Base-by-base conservation (phyloP, 1,140 invertebrate genomes). In the Cyclargus thomasi region DNA sequence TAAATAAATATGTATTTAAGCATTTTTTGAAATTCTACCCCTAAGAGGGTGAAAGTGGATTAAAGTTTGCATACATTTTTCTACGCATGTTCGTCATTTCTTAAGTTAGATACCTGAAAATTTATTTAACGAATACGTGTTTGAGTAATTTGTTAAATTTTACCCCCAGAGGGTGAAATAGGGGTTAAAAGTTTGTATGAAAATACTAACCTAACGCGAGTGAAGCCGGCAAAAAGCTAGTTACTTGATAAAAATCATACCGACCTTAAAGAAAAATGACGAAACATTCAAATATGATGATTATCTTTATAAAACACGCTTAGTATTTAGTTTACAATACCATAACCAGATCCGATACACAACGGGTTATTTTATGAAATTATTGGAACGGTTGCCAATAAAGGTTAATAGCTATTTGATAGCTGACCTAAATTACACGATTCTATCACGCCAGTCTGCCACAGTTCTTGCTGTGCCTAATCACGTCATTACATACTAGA, bases 371-470 rank as follows among this genome's bases (percentile, higher is more conserved):
- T 59, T 59, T 59, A 59, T 59, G 21, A 21, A 59, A 59, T 20
- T 20, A 20, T 18, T 11, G 18, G 55, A 11, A 17, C 55, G 18
- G 18, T 59, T 20, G 20, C 55, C 55, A 21, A 20, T 20, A 59
- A 55, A 59, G 55, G 55, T 59, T 59, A 59, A 59, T 59, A 59
- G 55, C 18, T 59, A 59, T 59, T 59, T 59, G 55, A 59, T 59
- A 59, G 55, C 55, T 20, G 55, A 59, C 55, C 55, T 20, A 59
- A 59, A 59, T 59, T 21, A 59, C 55, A 39, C 16, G 8, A 66
- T 67, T 47, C 39, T 47, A 47, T 8, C 39, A 47, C 3, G 39
- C 39, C 39, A 47, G 39, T 39, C 11, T 39, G 36, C 39, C 39
- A 47, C 39, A 47, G 39, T 14, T 14, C 39, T 47, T 16, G 39